Base-by-base conservation (phyloP, 2,113 vertebrate genomes). In the Bos taurus region DNA sequence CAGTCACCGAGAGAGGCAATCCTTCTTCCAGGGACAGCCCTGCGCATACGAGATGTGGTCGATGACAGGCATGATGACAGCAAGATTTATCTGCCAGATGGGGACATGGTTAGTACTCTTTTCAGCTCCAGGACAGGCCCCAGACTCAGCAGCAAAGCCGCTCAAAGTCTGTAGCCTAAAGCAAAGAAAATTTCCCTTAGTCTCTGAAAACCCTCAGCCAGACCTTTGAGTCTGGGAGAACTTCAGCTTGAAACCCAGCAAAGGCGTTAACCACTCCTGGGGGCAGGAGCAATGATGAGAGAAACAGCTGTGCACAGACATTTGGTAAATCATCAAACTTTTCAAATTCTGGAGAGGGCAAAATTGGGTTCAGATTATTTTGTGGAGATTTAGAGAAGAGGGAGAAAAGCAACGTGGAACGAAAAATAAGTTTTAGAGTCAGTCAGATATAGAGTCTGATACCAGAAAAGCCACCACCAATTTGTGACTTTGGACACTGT, bases 1-100 rank as follows among this genome's bases (percentile, higher is more conserved):
- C 92, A 92, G 95, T 93, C 82, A 88, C 89, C 94, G 78, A 88
- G 97, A 96, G 71, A 98, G 83, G 90, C 96, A 96, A 98, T 98
- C 59, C 94, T 71, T 98, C 83, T 92, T 71, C 62, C 89, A 83
- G 67, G 81, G 80, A 89, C 48, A 98, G 97, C 94, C 57, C 36
- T 77, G 91, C n/a, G n/a, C 90, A n/a, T 81, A 52, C 28, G 85
- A 97, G 96, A 96, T 82, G 94, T 80, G 93, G 6, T 7, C 0
- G 21, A 89, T 89, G 96, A 98, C 97, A 95, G 56, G 78, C 33
- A 82, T 46, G 86, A 78, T 80, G 60, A 91, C 67, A 40, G 95
- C 7, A 87, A 95, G 92, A 91, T 88, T 81, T 95, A 94, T 78
- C 96, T 83, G 0, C 17, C 97, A 80, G n/a, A 54, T 26, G 80